Evolutionary conservation across 2,888 invertebrate genomes (phyloP).

Genomic region (Aethes cnicana): DNA sequence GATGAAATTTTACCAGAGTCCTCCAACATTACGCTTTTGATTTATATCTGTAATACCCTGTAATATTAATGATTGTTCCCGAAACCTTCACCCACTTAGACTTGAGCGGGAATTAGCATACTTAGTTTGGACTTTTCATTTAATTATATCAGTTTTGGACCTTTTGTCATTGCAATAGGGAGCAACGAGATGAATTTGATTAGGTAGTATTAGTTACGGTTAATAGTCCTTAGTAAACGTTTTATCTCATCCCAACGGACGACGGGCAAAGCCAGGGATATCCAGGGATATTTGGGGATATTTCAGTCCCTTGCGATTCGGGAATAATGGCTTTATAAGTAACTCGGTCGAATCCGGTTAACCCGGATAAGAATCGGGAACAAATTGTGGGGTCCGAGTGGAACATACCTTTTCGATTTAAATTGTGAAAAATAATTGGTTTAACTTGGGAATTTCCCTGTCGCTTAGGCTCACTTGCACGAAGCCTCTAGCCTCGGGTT

Average conservation of each 20-base stretch:
- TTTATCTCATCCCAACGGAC: conserved; percentile 10
- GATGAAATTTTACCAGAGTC: too few species aligned
- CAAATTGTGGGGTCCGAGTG: not conserved
- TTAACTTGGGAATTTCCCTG: not conserved
- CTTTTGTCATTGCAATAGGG: not conserved
- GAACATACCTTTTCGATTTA: conserved; percentile 7
- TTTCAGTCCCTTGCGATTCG: conserved; percentile 2
- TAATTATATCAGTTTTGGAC: not conserved
- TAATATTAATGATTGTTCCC: too few species aligned
- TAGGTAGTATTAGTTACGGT: conserved; percentile 5
- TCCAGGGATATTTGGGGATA: conserved; percentile 4
- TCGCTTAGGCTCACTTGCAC: too few species aligned
- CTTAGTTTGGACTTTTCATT: too few species aligned
- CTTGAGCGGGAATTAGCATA: not conserved
- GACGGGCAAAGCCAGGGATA: too few species aligned
- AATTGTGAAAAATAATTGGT: not conserved
- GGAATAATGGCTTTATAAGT: conserved; percentile 24
- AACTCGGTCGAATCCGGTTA: conserved; percentile 7
- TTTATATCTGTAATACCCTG: too few species aligned
- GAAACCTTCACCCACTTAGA: conserved; percentile 1
- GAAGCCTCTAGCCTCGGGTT: too few species aligned
- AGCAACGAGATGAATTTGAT: not conserved
- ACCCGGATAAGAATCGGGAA: conserved; percentile 2
- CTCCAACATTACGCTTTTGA: too few species aligned
- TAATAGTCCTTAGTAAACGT: conserved; percentile 14